A percentile compares a stretch with the other conserved stretches of the same genome.
Evolutionary conservation across 2,113 vertebrate genomes (phyloP).

Genomic region (Ovis canadensis): DNA sequence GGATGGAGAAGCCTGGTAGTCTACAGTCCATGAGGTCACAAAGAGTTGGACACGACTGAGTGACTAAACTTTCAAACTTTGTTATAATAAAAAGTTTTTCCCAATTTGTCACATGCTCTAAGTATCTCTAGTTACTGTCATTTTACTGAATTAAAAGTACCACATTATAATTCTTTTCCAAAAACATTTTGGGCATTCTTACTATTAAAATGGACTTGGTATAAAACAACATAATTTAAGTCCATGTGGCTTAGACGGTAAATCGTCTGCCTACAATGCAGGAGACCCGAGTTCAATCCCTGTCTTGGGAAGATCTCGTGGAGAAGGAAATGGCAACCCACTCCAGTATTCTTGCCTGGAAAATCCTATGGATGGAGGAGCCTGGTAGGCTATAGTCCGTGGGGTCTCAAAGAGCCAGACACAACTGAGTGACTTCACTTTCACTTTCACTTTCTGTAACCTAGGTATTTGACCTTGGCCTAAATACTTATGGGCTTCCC

Average conservation of each 20-base stretch:
- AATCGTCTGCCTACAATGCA: fast-evolving
- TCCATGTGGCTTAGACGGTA: neutral
- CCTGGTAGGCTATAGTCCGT: no score
- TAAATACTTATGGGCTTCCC: neutral
- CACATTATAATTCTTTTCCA: neutral
- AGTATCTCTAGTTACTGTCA: neutral
- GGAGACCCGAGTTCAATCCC: no score
- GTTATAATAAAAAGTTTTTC: neutral
- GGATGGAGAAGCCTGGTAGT: neutral
- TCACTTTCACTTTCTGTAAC: neutral
- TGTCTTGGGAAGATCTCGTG: no score
- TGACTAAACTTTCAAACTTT: neutral
- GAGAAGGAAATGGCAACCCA: no score
- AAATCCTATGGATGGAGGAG: no score
- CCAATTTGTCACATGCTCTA: neutral
- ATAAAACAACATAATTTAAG: neutral
- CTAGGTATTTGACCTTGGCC: neutral
- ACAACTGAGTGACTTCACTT: no score
- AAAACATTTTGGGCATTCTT: neutral
- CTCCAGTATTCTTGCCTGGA: no score
- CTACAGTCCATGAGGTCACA: fast-evolving
- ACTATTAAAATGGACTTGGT: neutral
- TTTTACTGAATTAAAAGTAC: neutral
- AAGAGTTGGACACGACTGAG: neutral
- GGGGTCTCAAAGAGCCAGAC: no score